These are phyloP conservation scores for Pelobates fuscus DNA, from an alignment of 2,113 vertebrate genomes.

Conservation along the genomic window DNA sequence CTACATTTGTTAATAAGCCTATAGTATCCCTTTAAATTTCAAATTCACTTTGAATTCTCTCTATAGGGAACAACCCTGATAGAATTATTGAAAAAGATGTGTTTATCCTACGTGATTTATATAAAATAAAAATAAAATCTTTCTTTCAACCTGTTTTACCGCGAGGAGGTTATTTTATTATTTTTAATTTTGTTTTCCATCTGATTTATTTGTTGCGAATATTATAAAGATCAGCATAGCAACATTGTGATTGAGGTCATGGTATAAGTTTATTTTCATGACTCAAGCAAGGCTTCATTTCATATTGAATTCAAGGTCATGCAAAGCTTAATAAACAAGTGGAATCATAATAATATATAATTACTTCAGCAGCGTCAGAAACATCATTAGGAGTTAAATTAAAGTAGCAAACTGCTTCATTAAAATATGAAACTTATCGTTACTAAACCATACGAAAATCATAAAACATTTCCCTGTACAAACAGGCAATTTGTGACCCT, in stretches of 20 bases:
- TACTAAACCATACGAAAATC: background rate
- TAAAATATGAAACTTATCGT: background rate
- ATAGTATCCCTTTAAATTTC: too few relatives aligned
- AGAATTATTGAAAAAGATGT: too few relatives aligned
- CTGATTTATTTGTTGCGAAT: background rate
- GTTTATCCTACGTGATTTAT: too few relatives aligned
- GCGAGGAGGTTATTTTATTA: too few relatives aligned
- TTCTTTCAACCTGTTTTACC: too few relatives aligned
- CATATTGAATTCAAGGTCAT: conserved; percentile 20
- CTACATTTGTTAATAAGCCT: too few relatives aligned
- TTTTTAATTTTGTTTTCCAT: background rate
- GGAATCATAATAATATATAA: conserved; percentile 14
- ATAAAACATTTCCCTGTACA: background rate
- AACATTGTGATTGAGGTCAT: background rate
- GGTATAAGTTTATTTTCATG: background rate
- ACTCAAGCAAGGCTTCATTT: background rate
- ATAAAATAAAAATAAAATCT: too few relatives aligned
- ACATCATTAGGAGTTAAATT: conserved; percentile 16
- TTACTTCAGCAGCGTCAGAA: background rate
- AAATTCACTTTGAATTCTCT: too few relatives aligned
- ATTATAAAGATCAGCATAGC: background rate
- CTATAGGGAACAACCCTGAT: too few relatives aligned
- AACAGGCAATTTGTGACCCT: background rate
- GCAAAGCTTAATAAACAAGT: background rate
- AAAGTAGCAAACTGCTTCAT: conserved; percentile 12